These are phyloP conservation scores for Elephas maximus DNA, from an alignment of 2,113 vertebrate species.

Conservation along the genomic window DNA sequence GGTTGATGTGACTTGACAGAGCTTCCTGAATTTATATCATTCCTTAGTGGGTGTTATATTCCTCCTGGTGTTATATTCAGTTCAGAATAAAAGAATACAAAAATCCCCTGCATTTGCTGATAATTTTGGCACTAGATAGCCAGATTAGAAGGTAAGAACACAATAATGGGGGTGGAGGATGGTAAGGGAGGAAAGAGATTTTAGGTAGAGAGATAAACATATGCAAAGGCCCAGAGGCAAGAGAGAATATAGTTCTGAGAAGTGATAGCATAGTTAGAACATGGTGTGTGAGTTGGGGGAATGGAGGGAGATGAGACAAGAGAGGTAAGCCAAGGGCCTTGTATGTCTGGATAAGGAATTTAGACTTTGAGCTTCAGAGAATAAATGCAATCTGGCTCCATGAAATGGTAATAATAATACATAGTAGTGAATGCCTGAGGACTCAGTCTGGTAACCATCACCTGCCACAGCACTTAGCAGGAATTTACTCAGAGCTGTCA, in stretches of 20 bases:
- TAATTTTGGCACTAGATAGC: not conserved
- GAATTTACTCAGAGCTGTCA: not conserved
- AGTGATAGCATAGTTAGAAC: not conserved
- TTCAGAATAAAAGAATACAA: slow-evolving; percentile 14
- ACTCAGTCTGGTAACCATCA: not conserved
- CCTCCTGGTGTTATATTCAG: not conserved
- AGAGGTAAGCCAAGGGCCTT: not conserved
- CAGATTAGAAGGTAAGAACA: not conserved
- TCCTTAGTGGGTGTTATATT: not conserved
- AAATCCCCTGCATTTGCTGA: not conserved
- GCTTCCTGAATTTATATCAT: not conserved
- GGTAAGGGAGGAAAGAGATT: not conserved
- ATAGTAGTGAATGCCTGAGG: not conserved
- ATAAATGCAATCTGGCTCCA: not conserved
- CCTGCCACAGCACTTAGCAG: not conserved
- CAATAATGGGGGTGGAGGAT: not conserved
- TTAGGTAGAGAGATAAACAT: not conserved
- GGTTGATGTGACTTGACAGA: not conserved
- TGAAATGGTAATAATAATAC: not conserved
- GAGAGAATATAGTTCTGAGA: not conserved
- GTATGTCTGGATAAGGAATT: not conserved
- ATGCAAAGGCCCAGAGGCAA: not conserved
- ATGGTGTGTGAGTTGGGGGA: not conserved
- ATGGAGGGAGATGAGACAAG: not conserved
- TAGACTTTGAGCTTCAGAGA: not conserved